These are phyloP conservation scores for Dorcus parallelipipedus DNA, from an alignment of 2,888 invertebrate species.

Conservation along the genomic window DNA sequence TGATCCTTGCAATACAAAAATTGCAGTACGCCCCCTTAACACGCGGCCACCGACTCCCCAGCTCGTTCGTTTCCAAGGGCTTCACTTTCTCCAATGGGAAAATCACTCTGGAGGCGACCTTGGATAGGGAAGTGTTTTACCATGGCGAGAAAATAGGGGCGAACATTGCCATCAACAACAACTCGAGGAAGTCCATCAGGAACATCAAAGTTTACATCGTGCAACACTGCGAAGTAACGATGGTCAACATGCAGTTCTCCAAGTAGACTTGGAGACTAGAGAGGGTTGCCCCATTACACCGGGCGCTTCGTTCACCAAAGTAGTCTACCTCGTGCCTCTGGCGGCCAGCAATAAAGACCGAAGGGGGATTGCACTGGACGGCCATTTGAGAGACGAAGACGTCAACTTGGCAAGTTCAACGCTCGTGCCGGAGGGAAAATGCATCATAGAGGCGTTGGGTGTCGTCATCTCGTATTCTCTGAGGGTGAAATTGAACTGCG, in stretches of 20 bases:
- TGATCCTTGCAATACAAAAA: slow-evolving; percentile 83
- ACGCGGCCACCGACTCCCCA: slow-evolving; percentile 74
- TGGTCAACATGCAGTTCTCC: slow-evolving; percentile 90
- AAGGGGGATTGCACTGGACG: slow-evolving; percentile 85
- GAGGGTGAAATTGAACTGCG: slow-evolving; percentile 83
- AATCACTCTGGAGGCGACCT: slow-evolving; percentile 82
- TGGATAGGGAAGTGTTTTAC: slow-evolving; percentile 86
- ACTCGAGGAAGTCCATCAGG: slow-evolving; percentile 85
- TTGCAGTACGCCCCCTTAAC: slow-evolving; percentile 69
- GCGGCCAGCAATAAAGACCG: slow-evolving; percentile 87
- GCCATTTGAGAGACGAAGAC: slow-evolving; percentile 84
- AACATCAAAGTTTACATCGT: slow-evolving; percentile 83
- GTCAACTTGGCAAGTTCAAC: slow-evolving; percentile 89
- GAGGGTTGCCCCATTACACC: slow-evolving; percentile 94
- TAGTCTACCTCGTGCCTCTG: slow-evolving; percentile 79
- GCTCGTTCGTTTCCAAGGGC: slow-evolving; percentile 85
- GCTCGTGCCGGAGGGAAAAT: slow-evolving; percentile 74
- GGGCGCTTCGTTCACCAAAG: slow-evolving; percentile 80
- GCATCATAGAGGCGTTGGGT: slow-evolving; percentile 82
- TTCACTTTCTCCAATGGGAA: slow-evolving; percentile 90
- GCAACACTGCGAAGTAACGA: slow-evolving; percentile 87
- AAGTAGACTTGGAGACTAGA: slow-evolving; percentile 82
- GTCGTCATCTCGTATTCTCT: slow-evolving; percentile 88
- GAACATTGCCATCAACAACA: slow-evolving; percentile 80
- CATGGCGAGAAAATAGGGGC: slow-evolving; percentile 86